Evolutionary conservation across 2,113 vertebrate species (phyloP).

Genomic region (Saimiri boliviensis): DNA sequence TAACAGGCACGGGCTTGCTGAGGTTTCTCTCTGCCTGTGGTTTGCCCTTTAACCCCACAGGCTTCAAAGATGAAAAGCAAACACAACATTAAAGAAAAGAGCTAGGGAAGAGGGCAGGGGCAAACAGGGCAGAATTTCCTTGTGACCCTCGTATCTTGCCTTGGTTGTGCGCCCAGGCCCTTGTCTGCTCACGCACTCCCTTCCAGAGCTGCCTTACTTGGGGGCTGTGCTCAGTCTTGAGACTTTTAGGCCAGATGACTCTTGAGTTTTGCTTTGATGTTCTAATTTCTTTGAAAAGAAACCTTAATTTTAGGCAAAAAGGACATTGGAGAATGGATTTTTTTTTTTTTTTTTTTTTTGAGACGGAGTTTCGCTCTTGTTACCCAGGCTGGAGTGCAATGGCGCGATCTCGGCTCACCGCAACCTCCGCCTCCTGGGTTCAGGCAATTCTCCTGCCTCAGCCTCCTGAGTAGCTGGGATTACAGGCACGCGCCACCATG

Average conservation of each 20-base stretch:
- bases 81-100: conserved; percentile 69
- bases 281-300: conserved; percentile 73
- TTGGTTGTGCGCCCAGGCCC: conserved; percentile 77
- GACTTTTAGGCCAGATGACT: conserved; percentile 28
- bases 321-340: conserved; percentile 29
- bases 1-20: conserved; percentile 50
- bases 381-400: no score
- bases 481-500: no score
- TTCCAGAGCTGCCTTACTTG: conserved; percentile 76
- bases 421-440: no score
- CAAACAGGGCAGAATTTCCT: conserved; percentile 68
- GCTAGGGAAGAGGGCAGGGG: conserved; percentile 22
- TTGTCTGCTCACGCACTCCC: conserved; percentile 67
- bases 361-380: no score
- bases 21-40: conserved; percentile 77
- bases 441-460: no score
- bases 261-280: conserved; percentile 73
- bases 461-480: no score
- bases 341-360: background rate
- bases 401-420: no score
- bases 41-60: conserved; percentile 72
- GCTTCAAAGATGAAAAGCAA: conserved; percentile 74
- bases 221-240: conserved; percentile 66
- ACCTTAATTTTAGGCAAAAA: conserved; percentile 58
- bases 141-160: conserved; percentile 74